Evolutionary conservation across 2,797 vertebrate species (phyloP).

Genomic region (Acanthurus tractus): DNA sequence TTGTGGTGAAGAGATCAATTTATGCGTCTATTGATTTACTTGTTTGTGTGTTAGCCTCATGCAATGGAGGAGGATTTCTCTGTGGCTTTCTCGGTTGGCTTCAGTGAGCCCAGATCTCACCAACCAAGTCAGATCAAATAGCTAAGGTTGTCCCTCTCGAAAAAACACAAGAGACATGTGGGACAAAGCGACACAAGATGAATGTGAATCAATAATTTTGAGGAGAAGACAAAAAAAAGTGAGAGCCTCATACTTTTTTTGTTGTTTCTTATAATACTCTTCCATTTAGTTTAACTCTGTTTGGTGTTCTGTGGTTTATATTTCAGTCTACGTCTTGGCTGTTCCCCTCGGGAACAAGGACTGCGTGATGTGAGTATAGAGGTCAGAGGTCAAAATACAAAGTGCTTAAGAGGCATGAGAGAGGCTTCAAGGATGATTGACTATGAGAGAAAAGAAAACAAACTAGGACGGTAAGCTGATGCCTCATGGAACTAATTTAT

Average conservation of each 20-base stretch:
- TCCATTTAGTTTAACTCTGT: constrained; percentile 1
- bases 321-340: constrained; percentile 19
- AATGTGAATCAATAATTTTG: constrained; percentile 20
- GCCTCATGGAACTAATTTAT: constrained; percentile 60
- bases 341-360: constrained; percentile 39
- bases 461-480: constrained; percentile 59
- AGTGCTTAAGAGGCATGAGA: constrained; percentile 65
- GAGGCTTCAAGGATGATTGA: constrained; percentile 62
- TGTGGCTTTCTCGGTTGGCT: constrained; percentile 61
- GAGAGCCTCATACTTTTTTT: constrained; percentile 2
- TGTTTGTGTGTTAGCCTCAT: constrained; percentile 67
- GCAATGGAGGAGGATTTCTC: constrained; percentile 63
- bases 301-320: constrained; percentile 16
- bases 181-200: constrained; percentile 22
- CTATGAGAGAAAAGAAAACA: constrained; percentile 64
- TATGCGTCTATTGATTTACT: constrained; percentile 82
- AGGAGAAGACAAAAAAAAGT: neutral
- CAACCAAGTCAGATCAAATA: constrained; percentile 36
- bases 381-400: constrained; percentile 69
- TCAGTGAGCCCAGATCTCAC: constrained; percentile 23
- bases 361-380: constrained; percentile 40
- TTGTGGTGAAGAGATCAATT: constrained; percentile 75
- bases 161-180: constrained; percentile 7
- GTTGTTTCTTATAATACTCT: neutral
- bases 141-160: constrained; percentile 9